These are phyloP conservation scores for Ispidina lecontei DNA, from an alignment of 2,797 vertebrate species.

Conservation along the genomic window DNA sequence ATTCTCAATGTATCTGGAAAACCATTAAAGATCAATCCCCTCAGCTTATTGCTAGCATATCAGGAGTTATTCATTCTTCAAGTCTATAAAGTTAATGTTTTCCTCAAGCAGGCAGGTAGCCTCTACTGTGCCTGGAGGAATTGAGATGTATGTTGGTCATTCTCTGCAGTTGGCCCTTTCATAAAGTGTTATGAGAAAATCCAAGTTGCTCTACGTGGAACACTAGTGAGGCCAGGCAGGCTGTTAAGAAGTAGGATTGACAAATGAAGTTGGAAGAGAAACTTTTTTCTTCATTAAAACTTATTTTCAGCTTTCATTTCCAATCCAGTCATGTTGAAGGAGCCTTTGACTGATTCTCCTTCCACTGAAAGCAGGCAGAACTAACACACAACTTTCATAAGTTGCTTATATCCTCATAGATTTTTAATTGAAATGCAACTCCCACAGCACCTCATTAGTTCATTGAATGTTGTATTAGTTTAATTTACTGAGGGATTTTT, in stretches of 20 bases:
- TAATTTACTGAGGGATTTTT: constrained; percentile 54
- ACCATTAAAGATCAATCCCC: neutral
- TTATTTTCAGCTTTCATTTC: neutral
- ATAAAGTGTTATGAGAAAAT: neutral
- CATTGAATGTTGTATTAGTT: constrained; percentile 45
- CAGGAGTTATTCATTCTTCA: constrained; percentile 3
- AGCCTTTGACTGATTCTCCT: neutral
- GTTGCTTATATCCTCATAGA: constrained; percentile 3
- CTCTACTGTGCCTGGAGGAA: constrained; percentile 28
- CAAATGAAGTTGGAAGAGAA: neutral
- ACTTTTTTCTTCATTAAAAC: neutral
- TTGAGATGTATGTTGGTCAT: neutral
- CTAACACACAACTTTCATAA: constrained; percentile 35
- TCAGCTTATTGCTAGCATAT: neutral
- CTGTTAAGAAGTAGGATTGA: neutral
- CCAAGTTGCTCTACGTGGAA: neutral
- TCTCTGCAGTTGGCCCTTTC: neutral
- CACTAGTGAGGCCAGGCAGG: neutral
- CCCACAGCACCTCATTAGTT: constrained; percentile 57
- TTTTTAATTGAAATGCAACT: constrained; percentile 65
- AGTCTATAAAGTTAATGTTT: neutral
- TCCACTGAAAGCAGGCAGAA: neutral
- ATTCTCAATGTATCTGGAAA: neutral
- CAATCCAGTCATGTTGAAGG: neutral
- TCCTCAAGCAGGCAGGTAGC: neutral